Conservation (phyloP, 1,140 invertebrate genomes). For the Pteromalus puparum region DNA sequence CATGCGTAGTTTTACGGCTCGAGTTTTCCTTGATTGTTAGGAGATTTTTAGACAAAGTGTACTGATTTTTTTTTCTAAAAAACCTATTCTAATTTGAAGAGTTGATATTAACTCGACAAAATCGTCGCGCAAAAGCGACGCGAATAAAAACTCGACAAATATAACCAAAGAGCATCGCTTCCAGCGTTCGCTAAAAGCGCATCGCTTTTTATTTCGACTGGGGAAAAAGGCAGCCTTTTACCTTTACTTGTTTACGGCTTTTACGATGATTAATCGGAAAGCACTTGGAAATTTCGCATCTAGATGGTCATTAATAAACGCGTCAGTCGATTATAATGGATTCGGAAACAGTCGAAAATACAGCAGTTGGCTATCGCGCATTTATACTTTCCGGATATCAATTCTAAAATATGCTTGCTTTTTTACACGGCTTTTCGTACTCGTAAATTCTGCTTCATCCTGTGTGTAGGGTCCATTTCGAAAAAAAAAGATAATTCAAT, state of each 20-base stretch:
- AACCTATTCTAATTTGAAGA: background rate
- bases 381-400: background rate
- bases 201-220: background rate
- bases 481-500: no score
- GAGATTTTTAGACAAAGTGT: no score
- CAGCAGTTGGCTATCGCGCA: background rate
- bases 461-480: no score
- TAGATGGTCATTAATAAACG: background rate
- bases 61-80: no score
- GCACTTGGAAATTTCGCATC: constrained; percentile 15
- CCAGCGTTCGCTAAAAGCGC: background rate
- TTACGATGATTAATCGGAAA: background rate
- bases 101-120: background rate
- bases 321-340: background rate
- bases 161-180: background rate
- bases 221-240: background rate
- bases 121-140: no score
- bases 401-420: background rate
- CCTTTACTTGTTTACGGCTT: background rate
- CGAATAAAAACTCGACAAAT: no score
- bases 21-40: no score
- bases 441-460: no score
- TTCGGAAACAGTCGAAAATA: constrained; percentile 26
- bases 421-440: no score
- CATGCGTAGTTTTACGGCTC: no score